These are phyloP conservation scores for Phataginus tricuspis DNA, from an alignment of 2,797 vertebrate species.

Conservation along the genomic window DNA sequence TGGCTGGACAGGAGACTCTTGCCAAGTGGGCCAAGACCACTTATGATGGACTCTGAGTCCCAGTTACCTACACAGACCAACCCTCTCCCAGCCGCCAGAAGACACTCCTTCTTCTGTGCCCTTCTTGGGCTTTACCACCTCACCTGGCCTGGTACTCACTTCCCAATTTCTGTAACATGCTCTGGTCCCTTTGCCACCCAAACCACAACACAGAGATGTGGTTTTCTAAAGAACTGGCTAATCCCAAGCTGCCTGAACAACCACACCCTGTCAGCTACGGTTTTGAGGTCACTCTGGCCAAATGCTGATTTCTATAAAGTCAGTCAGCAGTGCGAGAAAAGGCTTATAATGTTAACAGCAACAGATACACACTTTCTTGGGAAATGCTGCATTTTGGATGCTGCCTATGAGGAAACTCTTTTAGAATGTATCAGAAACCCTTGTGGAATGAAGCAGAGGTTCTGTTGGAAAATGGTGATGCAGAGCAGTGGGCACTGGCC, in stretches of 20 bases:
- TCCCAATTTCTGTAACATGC: not conserved
- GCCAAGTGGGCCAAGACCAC: not conserved
- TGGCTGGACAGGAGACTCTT: not conserved
- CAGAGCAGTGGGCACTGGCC: not conserved
- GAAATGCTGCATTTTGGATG: not conserved
- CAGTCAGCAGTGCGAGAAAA: slow-evolving; percentile 8
- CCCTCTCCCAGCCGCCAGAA: not conserved
- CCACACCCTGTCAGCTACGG: not conserved
- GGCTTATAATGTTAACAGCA: not conserved
- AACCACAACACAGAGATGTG: slow-evolving; percentile 3
- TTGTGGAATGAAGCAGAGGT: not conserved
- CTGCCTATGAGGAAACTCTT: not conserved
- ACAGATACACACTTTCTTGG: not conserved
- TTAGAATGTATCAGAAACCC: not conserved
- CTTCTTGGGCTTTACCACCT: not conserved
- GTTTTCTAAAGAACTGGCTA: slow-evolving; percentile 63
- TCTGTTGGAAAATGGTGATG: not conserved
- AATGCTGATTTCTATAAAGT: slow-evolving; percentile 53
- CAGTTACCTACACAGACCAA: not conserved
- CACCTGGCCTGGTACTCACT: not conserved
- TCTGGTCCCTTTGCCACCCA: slow-evolving; percentile 11
- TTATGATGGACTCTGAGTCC: not conserved
- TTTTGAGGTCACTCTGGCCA: slow-evolving; percentile 63
- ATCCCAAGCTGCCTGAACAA: slow-evolving; percentile 5
- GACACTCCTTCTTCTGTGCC: not conserved